Conservation (phyloP, 2,888 invertebrate species). For the Coleophora flavipennella region DNA sequence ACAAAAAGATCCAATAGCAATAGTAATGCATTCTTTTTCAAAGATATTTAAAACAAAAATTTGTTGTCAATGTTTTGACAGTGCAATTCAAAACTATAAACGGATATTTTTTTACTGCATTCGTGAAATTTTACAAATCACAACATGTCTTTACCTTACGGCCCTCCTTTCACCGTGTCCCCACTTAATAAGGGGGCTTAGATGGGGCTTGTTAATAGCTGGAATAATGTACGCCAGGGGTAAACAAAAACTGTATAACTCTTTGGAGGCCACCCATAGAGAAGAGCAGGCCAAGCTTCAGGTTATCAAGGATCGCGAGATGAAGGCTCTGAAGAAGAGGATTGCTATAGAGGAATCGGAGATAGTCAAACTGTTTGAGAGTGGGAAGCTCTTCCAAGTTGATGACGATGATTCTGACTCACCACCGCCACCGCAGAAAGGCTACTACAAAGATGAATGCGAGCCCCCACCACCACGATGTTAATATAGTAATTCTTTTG, state of each 20-base stretch:
- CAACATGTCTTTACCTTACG: constrained; percentile 38
- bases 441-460: too few relatives aligned
- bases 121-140: too few relatives aligned
- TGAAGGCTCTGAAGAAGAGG: constrained; percentile 34
- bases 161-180: constrained; percentile 50
- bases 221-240: constrained; percentile 47
- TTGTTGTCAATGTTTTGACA: too few relatives aligned
- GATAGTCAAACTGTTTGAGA: constrained; percentile 36
- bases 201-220: constrained; percentile 43
- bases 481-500: too few relatives aligned
- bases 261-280: constrained; percentile 28
- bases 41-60: too few relatives aligned
- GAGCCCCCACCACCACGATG: too few relatives aligned
- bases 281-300: constrained; percentile 43
- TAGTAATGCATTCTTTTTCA: too few relatives aligned
- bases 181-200: constrained; percentile 49
- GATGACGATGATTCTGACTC: too few relatives aligned
- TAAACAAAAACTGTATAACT: constrained; percentile 41
- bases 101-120: too few relatives aligned
- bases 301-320: constrained; percentile 38
- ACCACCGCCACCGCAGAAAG: too few relatives aligned
- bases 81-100: too few relatives aligned
- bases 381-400: constrained; percentile 39
- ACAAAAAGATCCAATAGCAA: too few relatives aligned
- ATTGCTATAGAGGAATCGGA: constrained; percentile 43